Conservation (phyloP, 2,888 invertebrate genomes). For the Coenonympha glycerion region DNA sequence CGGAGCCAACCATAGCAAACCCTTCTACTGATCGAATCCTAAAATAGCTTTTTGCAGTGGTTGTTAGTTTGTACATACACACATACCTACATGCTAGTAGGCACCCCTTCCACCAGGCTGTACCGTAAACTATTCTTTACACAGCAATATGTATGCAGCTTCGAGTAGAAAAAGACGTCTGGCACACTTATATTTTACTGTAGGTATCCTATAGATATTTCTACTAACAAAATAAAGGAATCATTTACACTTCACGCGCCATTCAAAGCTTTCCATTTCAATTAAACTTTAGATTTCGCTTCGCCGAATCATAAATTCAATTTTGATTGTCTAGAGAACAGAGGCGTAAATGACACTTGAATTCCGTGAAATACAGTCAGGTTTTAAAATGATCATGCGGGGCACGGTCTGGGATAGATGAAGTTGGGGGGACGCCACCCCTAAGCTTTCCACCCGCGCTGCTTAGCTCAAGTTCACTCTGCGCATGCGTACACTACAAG, state of each 20-base stretch:
- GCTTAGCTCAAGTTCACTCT: constrained; percentile 26
- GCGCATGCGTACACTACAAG: constrained; percentile 63
- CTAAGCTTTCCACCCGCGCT: constrained; percentile 24
- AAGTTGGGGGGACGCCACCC: constrained; percentile 29
- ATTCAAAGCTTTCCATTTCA: neutral
- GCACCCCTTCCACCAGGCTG: too few relatives aligned
- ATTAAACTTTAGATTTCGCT: constrained; percentile 3
- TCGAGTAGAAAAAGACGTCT: too few relatives aligned
- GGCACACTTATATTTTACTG: too few relatives aligned
- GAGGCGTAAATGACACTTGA: constrained; percentile 10
- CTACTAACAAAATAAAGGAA: neutral
- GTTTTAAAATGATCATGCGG: constrained; percentile 53
- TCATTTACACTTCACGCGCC: neutral
- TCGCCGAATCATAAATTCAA: constrained; percentile 25
- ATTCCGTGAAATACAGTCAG: constrained; percentile 37
- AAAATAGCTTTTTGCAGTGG: too few relatives aligned
- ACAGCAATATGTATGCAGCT: too few relatives aligned
- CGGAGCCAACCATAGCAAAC: too few relatives aligned
- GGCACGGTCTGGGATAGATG: constrained; percentile 37
- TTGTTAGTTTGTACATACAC: too few relatives aligned
- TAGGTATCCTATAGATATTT: too few relatives aligned
- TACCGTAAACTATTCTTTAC: too few relatives aligned
- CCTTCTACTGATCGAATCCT: too few relatives aligned
- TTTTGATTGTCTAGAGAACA: constrained; percentile 40
- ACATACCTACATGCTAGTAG: too few relatives aligned